Conservation (phyloP, 2,888 invertebrate genomes). For the Ormyrus rosae region DNA sequence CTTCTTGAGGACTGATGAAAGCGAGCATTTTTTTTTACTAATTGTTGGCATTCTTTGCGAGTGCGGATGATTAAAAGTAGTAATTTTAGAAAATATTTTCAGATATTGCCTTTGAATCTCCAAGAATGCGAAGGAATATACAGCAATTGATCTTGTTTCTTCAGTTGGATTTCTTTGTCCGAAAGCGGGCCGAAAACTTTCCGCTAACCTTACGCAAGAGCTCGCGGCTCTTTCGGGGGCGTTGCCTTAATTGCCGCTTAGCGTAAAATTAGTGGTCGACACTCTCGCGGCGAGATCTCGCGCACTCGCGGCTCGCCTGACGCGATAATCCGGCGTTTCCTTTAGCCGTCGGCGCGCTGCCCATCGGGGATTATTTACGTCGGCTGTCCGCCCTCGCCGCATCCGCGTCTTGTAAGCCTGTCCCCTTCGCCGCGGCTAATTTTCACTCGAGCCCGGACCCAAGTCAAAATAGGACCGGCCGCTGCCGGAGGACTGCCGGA, state of each 20-base stretch:
- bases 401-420: background rate
- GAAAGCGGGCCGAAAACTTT: no score
- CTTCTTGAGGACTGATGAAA: no score
- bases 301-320: slow-evolving; percentile 34
- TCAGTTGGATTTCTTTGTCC: no score
- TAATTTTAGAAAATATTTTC: no score
- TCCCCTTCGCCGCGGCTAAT: background rate
- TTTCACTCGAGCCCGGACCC: no score
- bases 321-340: slow-evolving; percentile 62
- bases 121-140: no score
- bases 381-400: slow-evolving; percentile 57
- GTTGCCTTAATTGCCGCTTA: slow-evolving; percentile 49
- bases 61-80: no score
- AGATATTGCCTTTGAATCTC: no score
- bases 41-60: no score
- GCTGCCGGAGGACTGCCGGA: background rate
- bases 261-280: slow-evolving; percentile 53
- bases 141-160: no score
- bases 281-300: slow-evolving; percentile 5
- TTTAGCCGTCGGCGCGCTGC: slow-evolving; percentile 49
- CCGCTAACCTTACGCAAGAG: background rate
- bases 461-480: background rate
- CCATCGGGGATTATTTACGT: slow-evolving; percentile 61
- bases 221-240: background rate
- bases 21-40: no score